Evolutionary conservation across 2,113 vertebrate species (phyloP).

Genomic region (Syngnathus scovelli): DNA sequence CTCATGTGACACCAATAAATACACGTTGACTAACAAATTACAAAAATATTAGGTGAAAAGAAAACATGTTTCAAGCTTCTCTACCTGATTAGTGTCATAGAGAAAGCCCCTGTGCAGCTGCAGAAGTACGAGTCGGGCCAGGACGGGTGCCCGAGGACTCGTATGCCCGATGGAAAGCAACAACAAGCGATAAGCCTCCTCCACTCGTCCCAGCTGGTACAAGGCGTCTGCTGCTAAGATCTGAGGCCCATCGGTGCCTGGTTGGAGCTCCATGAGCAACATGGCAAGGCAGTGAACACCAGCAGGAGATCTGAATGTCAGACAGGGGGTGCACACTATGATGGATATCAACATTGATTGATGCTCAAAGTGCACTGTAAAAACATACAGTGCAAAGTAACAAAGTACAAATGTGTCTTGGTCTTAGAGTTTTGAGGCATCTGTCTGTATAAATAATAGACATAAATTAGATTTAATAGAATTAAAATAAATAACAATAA

Average conservation of each 20-base stretch:
- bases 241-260: conserved; percentile 63
- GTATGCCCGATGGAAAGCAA: conserved; percentile 71
- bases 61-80: not conserved
- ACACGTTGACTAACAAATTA: not conserved
- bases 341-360: no score
- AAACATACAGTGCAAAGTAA: not conserved
- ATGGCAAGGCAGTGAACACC: conserved; percentile 82
- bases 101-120: conserved; percentile 83
- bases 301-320: conserved; percentile 64
- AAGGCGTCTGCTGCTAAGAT: conserved; percentile 84
- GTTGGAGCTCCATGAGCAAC: conserved; percentile 81
- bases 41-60: not conserved
- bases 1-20: not conserved
- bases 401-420: not conserved
- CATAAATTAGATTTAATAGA: no score
- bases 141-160: conserved; percentile 70
- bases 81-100: conserved; percentile 86
- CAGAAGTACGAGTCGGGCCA: conserved; percentile 82
- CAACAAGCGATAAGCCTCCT: conserved; percentile 81
- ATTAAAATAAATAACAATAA: not conserved
- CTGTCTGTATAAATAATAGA: no score
- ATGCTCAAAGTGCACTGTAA: not conserved
- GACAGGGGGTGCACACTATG: not conserved
- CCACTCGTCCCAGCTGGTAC: conserved; percentile 78
- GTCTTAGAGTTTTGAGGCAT: not conserved